These are phyloP conservation scores for Cantharis nigra DNA, from an alignment of 2,888 invertebrate genomes.

Conservation along the genomic window DNA sequence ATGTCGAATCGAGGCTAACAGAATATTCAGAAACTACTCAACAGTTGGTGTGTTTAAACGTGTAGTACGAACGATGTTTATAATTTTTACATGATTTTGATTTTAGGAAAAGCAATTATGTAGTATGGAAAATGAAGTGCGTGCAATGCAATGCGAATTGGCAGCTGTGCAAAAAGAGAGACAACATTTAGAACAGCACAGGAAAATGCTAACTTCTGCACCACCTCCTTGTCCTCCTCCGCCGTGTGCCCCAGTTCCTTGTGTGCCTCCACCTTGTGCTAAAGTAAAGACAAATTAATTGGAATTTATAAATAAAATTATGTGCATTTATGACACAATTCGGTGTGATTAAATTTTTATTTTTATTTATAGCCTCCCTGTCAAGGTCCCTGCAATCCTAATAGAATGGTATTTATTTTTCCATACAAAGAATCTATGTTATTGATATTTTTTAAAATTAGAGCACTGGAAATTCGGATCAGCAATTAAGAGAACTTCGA, in stretches of 20 bases:
- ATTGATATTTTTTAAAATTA: conserved; percentile 45
- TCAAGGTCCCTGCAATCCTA: conserved; percentile 43
- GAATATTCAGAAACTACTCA: conserved; percentile 56
- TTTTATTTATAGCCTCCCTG: conserved; percentile 32
- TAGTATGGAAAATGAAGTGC: conserved; percentile 65
- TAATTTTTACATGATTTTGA: not conserved
- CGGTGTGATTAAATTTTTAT: not conserved
- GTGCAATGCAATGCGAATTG: conserved; percentile 60
- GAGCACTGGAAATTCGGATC: conserved; percentile 54
- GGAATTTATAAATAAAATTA: too few species aligned
- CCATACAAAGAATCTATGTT: not conserved
- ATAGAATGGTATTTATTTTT: not conserved
- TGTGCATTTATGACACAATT: not conserved
- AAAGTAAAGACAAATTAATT: not conserved
- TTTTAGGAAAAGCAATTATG: conserved; percentile 64
- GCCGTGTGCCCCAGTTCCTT: conserved; percentile 37
- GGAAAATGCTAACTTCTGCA: conserved; percentile 49
- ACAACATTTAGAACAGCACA: conserved; percentile 57
- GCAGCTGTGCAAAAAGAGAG: conserved; percentile 59
- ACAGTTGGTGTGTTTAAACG: conserved; percentile 48
- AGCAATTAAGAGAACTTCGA: conserved; percentile 62
- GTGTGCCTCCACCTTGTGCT: conserved; percentile 45
- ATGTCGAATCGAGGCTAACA: conserved; percentile 53
- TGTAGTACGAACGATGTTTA: not conserved
- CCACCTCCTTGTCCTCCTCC: conserved; percentile 39